A percentile compares a stretch with the other conserved stretches of the same genome.
phyloP scores from a whole-genome alignment of 2,113 vertebrate species.

The Tragelaphus buxtoni region DNA sequence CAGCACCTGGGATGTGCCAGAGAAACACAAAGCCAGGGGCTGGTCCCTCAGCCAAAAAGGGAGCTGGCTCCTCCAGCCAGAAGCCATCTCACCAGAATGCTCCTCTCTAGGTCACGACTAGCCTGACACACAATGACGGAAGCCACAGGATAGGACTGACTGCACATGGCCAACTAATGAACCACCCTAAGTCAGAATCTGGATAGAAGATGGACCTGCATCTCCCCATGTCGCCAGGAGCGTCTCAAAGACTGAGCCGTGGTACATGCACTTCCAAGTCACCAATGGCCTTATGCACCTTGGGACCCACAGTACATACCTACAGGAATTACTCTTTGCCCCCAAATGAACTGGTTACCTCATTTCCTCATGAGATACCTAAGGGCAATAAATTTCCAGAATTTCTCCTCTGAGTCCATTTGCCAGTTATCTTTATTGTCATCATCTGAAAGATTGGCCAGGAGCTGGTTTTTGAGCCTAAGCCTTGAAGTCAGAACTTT shows the following conservation, averaged over 20 bases:
- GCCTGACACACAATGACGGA: not conserved
- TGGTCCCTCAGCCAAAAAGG: rapidly evolving
- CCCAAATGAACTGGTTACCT: not conserved
- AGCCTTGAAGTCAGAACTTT: not conserved
- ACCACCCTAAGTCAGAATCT: too few species aligned
- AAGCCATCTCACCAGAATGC: not conserved
- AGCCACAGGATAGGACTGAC: not conserved
- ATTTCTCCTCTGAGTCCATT: not conserved
- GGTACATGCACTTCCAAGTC: not conserved
- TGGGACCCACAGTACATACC: not conserved
- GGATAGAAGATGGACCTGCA: not conserved
- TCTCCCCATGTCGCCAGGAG: not conserved
- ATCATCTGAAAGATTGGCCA: not conserved
- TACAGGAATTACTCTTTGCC: not conserved
- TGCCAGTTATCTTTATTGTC: not conserved
- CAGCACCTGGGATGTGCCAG: rapidly evolving
- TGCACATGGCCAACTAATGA: not conserved
- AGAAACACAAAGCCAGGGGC: not conserved
- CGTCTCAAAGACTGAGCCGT: not conserved
- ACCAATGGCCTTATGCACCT: not conserved
- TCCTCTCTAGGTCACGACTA: too few species aligned
- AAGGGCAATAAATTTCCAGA: not conserved
- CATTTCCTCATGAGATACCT: not conserved
- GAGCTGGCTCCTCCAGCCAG: not conserved
- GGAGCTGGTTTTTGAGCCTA: not conserved